These are phyloP conservation scores for Rafetus swinhoei DNA, from an alignment of 2,113 vertebrate species.

Conservation along the genomic window DNA sequence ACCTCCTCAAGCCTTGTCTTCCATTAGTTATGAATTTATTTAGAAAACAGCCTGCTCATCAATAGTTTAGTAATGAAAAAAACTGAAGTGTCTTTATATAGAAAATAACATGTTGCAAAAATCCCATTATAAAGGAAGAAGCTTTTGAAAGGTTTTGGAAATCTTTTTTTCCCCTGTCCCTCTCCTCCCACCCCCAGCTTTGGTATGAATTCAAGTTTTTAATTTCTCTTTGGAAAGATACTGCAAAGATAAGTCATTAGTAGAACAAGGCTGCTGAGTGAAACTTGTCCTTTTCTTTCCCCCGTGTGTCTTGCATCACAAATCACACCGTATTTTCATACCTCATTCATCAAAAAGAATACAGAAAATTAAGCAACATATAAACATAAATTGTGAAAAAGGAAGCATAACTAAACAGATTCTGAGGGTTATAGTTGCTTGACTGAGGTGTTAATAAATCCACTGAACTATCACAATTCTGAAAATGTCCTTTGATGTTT, in stretches of 20 bases:
- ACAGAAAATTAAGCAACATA: background rate
- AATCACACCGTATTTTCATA: background rate
- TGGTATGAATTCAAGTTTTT: background rate
- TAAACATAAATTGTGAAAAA: background rate
- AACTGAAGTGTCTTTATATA: background rate
- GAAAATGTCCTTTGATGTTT: background rate
- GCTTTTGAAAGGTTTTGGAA: background rate
- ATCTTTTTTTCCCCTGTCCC: accelerated
- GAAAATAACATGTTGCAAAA: background rate
- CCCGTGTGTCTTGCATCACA: background rate
- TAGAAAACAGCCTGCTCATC: conserved; percentile 43
- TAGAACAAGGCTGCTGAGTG: background rate
- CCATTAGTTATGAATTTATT: conserved; percentile 56
- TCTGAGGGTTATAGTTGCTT: background rate
- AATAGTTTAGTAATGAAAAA: conserved; percentile 30
- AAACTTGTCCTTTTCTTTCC: background rate
- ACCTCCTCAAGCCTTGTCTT: conserved; percentile 14
- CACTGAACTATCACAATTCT: background rate
- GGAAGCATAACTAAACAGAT: background rate
- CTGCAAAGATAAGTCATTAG: background rate
- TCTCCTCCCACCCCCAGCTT: background rate
- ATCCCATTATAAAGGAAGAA: background rate
- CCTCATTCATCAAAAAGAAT: background rate
- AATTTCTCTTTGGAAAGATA: background rate
- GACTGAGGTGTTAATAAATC: background rate